These are phyloP conservation scores for Zenarchopterus dispar DNA, from an alignment of 2,797 vertebrate genomes.

Conservation along the genomic window DNA sequence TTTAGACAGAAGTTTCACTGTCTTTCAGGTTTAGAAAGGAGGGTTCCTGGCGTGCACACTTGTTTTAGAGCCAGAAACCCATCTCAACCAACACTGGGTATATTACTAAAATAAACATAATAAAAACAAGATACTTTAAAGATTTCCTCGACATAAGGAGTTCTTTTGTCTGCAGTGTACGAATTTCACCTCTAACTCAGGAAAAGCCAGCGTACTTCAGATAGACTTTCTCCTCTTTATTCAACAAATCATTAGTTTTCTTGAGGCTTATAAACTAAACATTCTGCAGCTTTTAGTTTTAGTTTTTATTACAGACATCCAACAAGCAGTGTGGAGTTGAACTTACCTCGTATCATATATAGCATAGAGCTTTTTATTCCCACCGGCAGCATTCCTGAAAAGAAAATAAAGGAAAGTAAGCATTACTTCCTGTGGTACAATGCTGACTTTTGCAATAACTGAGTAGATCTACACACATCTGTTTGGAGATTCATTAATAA, in stretches of 20 bases:
- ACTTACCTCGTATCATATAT: constrained; percentile 95
- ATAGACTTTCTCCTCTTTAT: constrained; percentile 2
- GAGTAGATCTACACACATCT: not conserved
- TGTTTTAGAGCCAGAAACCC: no score
- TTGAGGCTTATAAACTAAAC: constrained; percentile 5
- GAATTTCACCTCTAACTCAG: not conserved
- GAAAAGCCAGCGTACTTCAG: not conserved
- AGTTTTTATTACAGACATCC: no score
- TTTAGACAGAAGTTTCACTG: no score
- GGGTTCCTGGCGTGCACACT: no score
- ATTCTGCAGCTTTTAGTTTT: not conserved
- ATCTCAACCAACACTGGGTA: no score
- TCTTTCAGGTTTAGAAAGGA: no score
- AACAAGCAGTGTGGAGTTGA: not conserved
- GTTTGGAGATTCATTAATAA: constrained; percentile 5
- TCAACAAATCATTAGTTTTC: constrained; percentile 1
- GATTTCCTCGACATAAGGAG: no score
- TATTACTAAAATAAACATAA: no score
- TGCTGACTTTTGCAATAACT: not conserved
- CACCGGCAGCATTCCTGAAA: constrained; percentile 91
- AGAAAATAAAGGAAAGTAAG: constrained; percentile 59
- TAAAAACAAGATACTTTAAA: no score
- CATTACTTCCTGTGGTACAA: constrained; percentile 19
- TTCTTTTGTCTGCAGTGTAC: not conserved
- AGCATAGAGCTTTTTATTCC: constrained; percentile 91